Evolutionary conservation across 2,888 invertebrate species (phyloP).

Genomic region (Callyntrura guangdongensis): DNA sequence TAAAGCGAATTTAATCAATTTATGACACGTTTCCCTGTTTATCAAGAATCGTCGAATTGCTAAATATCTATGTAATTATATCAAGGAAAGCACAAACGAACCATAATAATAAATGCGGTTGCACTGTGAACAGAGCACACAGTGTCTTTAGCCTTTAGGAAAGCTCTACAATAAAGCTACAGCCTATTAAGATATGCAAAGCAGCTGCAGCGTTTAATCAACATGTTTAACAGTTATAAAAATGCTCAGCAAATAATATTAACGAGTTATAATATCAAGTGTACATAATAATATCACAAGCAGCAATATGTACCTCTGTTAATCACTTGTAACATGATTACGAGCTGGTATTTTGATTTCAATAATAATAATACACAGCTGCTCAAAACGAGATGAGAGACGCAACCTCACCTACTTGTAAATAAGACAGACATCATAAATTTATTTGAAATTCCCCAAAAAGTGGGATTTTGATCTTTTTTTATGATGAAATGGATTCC

Average conservation of each 20-base stretch:
- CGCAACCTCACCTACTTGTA: constrained; percentile 61
- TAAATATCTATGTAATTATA: not conserved
- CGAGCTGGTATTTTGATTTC: not conserved
- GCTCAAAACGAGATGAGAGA: not conserved
- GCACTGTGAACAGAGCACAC: too few species aligned
- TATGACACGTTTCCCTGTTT: constrained; percentile 28
- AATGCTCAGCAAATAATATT: too few species aligned
- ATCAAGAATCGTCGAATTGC: too few species aligned
- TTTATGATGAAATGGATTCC: constrained; percentile 36
- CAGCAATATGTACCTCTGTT: constrained; percentile 19
- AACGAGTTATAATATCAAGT: too few species aligned
- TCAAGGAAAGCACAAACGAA: not conserved
- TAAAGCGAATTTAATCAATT: constrained; percentile 47
- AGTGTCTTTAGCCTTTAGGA: too few species aligned
- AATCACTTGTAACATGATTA: constrained; percentile 52
- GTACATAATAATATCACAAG: too few species aligned
- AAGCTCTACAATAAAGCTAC: too few species aligned
- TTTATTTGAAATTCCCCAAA: constrained; percentile 50
- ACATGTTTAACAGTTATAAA: constrained; percentile 17
- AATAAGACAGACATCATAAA: not conserved
- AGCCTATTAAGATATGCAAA: constrained; percentile 30
- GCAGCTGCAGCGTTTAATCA: constrained; percentile 26
- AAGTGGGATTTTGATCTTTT: constrained; percentile 35
- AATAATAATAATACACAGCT: not conserved
- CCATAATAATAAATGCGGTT: not conserved